Conservation (phyloP, 2,888 invertebrate genomes). For the Hemithea aestivaria region DNA sequence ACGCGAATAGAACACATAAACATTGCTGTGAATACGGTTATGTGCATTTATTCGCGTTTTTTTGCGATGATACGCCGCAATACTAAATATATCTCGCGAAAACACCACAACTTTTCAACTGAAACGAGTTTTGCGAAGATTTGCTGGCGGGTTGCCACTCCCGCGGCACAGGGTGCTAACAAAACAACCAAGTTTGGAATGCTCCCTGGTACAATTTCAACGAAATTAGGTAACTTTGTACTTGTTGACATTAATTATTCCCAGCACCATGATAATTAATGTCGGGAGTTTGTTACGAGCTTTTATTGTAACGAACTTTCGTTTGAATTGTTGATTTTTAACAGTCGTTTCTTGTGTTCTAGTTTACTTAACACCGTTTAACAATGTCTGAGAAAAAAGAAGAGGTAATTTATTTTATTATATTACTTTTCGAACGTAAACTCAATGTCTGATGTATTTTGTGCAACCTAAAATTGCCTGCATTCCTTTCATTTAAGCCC, state of each 20-base stretch:
- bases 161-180: conserved; percentile 33
- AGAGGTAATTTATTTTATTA: no score
- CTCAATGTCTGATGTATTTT: no score
- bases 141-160: conserved; percentile 44
- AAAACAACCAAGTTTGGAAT: conserved; percentile 45
- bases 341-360: conserved; percentile 5
- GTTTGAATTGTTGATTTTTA: conserved; percentile 17
- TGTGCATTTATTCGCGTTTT: conserved; percentile 37
- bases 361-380: not conserved
- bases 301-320: conserved; percentile 29
- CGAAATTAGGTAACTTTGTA: conserved; percentile 40
- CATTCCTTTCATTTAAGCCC: conserved; percentile 33
- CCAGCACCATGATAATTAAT: conserved; percentile 22
- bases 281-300: conserved; percentile 9
- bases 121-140: conserved; percentile 24
- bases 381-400: no score
- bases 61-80: conserved; percentile 42
- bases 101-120: conserved; percentile 30
- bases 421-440: no score
- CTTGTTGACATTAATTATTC: conserved; percentile 31
- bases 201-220: conserved; percentile 38
- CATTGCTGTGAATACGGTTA: conserved; percentile 35
- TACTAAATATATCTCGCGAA: conserved; percentile 48
- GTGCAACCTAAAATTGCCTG: conserved; percentile 9
- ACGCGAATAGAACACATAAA: conserved; percentile 47